Evolutionary conservation across 2,797 vertebrate genomes (phyloP).

Genomic region (Stomatorhinus walkeri): DNA sequence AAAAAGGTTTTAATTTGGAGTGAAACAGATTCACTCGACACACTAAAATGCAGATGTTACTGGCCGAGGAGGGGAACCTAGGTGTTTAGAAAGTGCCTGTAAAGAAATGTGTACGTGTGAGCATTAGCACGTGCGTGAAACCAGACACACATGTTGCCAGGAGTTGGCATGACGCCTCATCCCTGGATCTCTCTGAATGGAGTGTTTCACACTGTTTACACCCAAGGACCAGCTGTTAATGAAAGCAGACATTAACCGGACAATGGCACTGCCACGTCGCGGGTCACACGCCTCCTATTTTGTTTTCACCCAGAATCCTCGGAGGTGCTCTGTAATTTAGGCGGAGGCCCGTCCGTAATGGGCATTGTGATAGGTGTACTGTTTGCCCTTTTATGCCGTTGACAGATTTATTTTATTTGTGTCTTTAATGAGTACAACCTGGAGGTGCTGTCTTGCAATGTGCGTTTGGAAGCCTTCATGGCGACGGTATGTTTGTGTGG

Average conservation of each 20-base stretch:
- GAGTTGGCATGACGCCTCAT: background rate
- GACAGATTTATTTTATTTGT: background rate
- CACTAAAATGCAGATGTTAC: background rate
- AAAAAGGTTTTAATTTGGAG: background rate
- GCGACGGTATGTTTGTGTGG: background rate
- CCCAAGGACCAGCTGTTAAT: background rate
- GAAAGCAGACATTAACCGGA: background rate
- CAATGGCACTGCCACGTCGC: background rate
- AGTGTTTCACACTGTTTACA: background rate
- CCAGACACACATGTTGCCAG: background rate
- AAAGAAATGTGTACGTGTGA: background rate
- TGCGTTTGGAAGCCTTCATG: background rate
- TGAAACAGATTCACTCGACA: slow-evolving; percentile 38
- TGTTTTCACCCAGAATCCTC: background rate
- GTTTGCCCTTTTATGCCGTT: background rate
- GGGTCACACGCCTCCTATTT: background rate
- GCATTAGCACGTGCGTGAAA: background rate
- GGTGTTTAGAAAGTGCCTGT: background rate
- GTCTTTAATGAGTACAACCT: background rate
- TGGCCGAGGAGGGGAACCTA: background rate
- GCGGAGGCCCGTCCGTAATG: background rate
- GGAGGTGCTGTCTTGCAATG: background rate
- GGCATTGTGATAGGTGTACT: background rate
- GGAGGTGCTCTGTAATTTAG: background rate
- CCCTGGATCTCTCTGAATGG: background rate